Percentiles rank a stretch among this genome's conserved stretches.
phyloP scores from a whole-genome alignment of 2,113 vertebrate species.

The Vulpes lagopus region DNA sequence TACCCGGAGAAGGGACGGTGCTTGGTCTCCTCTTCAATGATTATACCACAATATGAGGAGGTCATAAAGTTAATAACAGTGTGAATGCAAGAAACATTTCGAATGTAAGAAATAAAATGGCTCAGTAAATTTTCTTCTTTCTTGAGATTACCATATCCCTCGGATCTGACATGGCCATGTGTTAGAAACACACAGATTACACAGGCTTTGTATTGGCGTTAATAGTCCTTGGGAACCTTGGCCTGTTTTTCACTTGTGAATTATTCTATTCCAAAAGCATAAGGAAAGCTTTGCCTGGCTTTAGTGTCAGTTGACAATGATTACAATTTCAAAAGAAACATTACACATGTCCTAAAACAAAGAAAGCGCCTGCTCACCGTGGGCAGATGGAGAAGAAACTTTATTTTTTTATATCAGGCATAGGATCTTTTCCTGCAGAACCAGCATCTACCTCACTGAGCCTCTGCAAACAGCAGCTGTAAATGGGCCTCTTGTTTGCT shows the following conservation, averaged over 20 bases:
- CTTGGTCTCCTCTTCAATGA: neutral
- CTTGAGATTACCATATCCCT: neutral
- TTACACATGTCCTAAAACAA: neutral
- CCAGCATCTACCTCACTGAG: neutral
- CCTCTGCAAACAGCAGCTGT: neutral
- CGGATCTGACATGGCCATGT: neutral
- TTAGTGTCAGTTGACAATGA: neutral
- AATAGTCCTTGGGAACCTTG: neutral
- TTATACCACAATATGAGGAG: neutral
- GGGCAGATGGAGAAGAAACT: neutral
- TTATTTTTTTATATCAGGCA: neutral
- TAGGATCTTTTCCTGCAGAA: neutral
- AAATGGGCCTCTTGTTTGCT: neutral
- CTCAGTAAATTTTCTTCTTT: neutral
- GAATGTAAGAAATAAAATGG: conserved; percentile 24
- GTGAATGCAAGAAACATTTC: conserved; percentile 33
- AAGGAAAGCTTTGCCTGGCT: neutral
- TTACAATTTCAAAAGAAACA: conserved; percentile 30
- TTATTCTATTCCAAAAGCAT: neutral
- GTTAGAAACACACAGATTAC: neutral
- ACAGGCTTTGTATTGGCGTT: neutral
- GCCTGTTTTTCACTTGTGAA: neutral
- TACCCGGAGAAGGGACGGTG: neutral
- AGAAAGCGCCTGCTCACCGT: neutral
- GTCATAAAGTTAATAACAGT: neutral